Evolutionary conservation across 2,113 vertebrate genomes (phyloP), one percentile per base, ranked within the genome.

Genomic region (Albula glossodonta): DNA sequence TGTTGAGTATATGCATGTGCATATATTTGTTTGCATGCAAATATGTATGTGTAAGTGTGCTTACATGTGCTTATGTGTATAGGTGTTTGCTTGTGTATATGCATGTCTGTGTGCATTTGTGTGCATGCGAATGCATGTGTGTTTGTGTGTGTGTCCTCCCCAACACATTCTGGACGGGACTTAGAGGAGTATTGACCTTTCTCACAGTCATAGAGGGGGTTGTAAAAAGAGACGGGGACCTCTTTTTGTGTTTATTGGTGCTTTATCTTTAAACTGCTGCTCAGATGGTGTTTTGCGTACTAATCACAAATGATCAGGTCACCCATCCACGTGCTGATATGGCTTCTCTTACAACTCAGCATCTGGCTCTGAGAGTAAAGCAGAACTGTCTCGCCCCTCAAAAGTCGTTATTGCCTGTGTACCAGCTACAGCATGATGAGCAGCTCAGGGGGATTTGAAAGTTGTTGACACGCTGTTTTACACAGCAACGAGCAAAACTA

Each of bases 71-170:
- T 41, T 41, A 41, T 41, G 31, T 41, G 31, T 41, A 41, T 41
- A 41, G 31, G 31, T 41, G 31, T 41, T 41, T 41, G 31, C 31
- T 41, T 70, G 70, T 31, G 22, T 25, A 31, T 48, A 6, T 51
- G 41, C 51, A 56, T 41, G 49, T 31, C 22, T 19, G 85, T 88
- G 19, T 63, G 63, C 22, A 80, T 52, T 25, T 78, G 89, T 89
- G 31, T 41, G 31, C 31, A 41, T 41, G 31, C 31, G 31, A 41
- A 41, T 41, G 31, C 31, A 41, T 41, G 31, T 41, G 31, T 41
- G 31, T 41, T 41, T 1, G 87, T 91, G 91, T 91, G 88, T 90
- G 66, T 17, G 15, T 1, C 12, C 63, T 3, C 78, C 41, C 51
- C 48, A 81, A 81, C 17, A 11, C 57, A 15, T 60, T 60, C 12